phyloP scores from a whole-genome alignment of 2,888 invertebrate species.

The Mesodorylaimus sp. region DNA sequence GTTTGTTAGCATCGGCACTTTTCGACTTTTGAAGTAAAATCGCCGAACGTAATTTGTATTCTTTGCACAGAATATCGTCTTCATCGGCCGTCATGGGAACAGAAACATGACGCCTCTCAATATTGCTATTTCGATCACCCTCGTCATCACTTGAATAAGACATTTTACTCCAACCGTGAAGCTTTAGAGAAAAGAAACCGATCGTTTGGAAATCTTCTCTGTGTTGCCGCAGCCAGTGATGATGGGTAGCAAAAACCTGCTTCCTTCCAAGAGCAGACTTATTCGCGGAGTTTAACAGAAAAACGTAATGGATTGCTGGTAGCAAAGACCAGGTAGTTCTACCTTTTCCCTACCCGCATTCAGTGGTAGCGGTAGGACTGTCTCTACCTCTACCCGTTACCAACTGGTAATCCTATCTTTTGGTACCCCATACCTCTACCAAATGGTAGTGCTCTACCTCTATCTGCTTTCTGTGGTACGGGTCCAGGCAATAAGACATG shows the following conservation, averaged over 20 bases:
- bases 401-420: neutral
- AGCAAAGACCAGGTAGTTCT: neutral
- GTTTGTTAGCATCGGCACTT: neutral
- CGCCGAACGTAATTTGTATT: neutral
- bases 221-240: too few relatives aligned
- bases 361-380: neutral
- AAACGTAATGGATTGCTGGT: neutral
- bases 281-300: neutral
- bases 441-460: neutral
- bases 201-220: too few relatives aligned
- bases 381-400: neutral
- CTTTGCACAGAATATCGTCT: neutral
- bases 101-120: neutral
- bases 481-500: neutral
- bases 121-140: neutral
- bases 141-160: too few relatives aligned
- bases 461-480: neutral
- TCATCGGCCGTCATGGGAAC: neutral
- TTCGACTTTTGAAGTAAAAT: neutral
- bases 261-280: neutral
- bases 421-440: neutral
- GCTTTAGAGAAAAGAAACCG: too few relatives aligned
- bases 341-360: neutral
- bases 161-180: too few relatives aligned
- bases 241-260: too few relatives aligned